These are phyloP conservation scores for Muscina levida DNA, from an alignment of 2,888 invertebrate species.

Conservation along the genomic window DNA sequence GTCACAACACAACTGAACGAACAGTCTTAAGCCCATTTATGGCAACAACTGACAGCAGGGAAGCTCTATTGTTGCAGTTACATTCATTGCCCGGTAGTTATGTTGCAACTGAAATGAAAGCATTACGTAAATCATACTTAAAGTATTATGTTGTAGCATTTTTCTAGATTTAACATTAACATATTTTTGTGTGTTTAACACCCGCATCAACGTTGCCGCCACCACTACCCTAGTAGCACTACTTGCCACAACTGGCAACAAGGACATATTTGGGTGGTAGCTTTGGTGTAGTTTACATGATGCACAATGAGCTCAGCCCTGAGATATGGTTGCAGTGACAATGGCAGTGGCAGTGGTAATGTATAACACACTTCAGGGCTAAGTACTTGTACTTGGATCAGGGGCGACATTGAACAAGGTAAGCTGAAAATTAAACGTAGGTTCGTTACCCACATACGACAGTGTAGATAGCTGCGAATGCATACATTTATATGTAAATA, in stretches of 20 bases:
- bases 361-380: constrained; percentile 38
- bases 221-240: no score
- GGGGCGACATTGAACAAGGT: constrained; percentile 52
- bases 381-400: constrained; percentile 31
- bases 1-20: not conserved
- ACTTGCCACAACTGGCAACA: no score
- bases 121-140: constrained; percentile 37
- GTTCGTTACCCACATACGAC: no score
- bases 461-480: no score
- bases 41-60: not conserved
- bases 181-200: constrained; percentile 20
- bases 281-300: not conserved
- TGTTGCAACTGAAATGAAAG: constrained; percentile 17
- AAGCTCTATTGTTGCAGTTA: no score
- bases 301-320: not conserved
- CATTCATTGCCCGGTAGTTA: not conserved
- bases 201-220: no score
- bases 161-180: constrained; percentile 37
- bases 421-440: constrained; percentile 44
- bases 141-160: constrained; percentile 38
- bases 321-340: not conserved
- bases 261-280: not conserved
- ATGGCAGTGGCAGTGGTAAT: not conserved
- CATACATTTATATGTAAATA: no score
- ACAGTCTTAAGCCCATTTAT: constrained; percentile 4